A percentile compares a stretch with the other conserved stretches of the same genome.
phyloP scores from a whole-genome alignment of 2,888 invertebrate species.

The Cylindroiulus punctatus region DNA sequence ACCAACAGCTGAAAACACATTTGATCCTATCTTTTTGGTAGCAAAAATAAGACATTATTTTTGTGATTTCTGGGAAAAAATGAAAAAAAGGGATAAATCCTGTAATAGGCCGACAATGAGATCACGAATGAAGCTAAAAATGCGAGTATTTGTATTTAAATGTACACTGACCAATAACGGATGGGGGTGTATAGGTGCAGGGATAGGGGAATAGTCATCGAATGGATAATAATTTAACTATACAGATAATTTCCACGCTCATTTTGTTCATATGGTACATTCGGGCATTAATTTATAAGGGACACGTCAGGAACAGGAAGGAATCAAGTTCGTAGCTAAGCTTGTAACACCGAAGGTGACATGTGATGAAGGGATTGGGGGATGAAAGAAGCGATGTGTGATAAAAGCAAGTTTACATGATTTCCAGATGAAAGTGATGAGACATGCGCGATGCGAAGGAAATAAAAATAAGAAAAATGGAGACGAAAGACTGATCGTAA shows the following conservation, averaged over 20 bases:
- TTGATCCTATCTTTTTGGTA: no score
- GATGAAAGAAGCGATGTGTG: neutral
- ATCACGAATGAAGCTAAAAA: neutral
- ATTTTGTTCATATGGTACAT: constrained; percentile 24
- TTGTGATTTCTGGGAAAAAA: no score
- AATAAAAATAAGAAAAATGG: constrained; percentile 39
- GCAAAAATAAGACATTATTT: no score
- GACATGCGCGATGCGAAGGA: constrained; percentile 21
- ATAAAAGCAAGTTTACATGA: constrained; percentile 40
- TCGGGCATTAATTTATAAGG: neutral
- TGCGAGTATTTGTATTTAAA: constrained; percentile 24
- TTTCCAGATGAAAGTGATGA: constrained; percentile 8
- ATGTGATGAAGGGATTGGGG: neutral
- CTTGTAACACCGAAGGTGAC: neutral
- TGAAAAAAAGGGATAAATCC: no score
- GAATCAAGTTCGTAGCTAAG: neutral
- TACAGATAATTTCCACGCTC: constrained; percentile 35
- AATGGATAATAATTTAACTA: constrained; percentile 30
- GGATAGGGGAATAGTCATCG: neutral
- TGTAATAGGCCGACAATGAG: neutral
- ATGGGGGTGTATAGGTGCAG: neutral
- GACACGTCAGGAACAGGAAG: neutral
- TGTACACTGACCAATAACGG: neutral
- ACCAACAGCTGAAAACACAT: no score
- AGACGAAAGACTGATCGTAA: constrained; percentile 44